A percentile compares a stretch with the other conserved stretches of the same genome.
phyloP scores from a whole-genome alignment of 2,113 vertebrate species.

The Macquaria australasica region DNA sequence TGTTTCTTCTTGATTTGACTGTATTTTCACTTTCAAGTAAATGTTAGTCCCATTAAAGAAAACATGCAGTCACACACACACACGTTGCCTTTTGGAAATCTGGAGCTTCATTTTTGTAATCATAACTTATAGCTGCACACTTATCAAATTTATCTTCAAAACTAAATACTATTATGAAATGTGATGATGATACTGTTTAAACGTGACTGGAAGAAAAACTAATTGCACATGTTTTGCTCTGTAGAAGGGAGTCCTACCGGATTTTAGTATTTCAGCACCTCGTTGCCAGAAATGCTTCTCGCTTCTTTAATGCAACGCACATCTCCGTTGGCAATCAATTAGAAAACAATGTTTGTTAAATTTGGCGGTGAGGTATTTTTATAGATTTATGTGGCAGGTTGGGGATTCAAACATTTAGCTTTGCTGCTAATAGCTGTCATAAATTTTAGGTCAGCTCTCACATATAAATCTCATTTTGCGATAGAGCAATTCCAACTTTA shows the following conservation, averaged over 20 bases:
- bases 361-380: not conserved
- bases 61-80: not conserved
- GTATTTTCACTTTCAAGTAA: not conserved
- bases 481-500: too few relatives aligned
- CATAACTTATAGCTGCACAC: not conserved
- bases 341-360: not conserved
- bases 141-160: not conserved
- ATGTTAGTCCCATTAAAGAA: not conserved
- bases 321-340: not conserved
- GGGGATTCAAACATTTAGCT: not conserved
- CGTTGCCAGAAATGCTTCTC: too few relatives aligned
- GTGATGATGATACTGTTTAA: slow-evolving; percentile 10
- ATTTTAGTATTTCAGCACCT: slow-evolving; percentile 10
- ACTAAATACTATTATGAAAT: not conserved
- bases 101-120: not conserved
- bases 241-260: not conserved
- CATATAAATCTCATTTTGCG: not conserved
- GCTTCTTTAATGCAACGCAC: not conserved
- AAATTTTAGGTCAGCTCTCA: not conserved
- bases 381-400: not conserved
- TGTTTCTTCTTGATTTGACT: not conserved
- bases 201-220: slow-evolving; percentile 21
- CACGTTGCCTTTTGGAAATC: not conserved
- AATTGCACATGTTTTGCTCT: not conserved
- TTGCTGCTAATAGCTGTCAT: not conserved